phyloP scores from a whole-genome alignment of 2,113 vertebrate species.

The Rhabdomys dilectus region DNA sequence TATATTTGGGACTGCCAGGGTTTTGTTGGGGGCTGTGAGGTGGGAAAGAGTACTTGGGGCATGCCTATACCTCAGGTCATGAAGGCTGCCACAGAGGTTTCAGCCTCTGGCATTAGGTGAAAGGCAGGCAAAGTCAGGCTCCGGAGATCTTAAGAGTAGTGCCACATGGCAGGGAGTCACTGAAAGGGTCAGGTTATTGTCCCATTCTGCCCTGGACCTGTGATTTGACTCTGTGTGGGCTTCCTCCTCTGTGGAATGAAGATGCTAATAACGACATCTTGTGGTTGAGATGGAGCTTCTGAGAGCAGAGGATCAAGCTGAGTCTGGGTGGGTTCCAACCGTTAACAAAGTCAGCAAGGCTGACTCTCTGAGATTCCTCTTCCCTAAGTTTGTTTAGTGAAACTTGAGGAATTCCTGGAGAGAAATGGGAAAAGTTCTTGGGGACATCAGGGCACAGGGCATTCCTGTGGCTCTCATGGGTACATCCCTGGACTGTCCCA shows the following conservation, averaged over 20 bases:
- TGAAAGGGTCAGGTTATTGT: not conserved
- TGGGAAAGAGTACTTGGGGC: not conserved
- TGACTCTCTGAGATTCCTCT: not conserved
- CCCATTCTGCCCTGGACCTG: not conserved
- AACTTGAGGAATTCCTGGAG: slow-evolving; percentile 4
- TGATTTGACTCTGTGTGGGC: not conserved
- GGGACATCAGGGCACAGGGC: not conserved
- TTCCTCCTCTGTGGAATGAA: slow-evolving; percentile 9
- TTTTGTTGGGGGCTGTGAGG: not conserved
- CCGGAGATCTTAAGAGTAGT: not conserved
- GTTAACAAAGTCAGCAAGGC: not conserved
- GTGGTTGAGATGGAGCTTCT: not conserved
- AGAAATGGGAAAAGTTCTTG: not conserved
- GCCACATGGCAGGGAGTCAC: not conserved
- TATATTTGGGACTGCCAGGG: not conserved
- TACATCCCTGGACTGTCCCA: not conserved
- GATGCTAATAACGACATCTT: not conserved
- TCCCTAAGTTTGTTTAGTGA: slow-evolving; percentile 19
- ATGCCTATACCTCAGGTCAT: not conserved
- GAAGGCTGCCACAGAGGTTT: not conserved
- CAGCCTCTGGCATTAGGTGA: not conserved
- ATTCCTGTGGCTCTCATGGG: not conserved
- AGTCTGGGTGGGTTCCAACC: not conserved
- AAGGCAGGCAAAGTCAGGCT: not conserved
- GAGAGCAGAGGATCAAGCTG: not conserved